Base-by-base conservation (phyloP, 2,888 invertebrate genomes). In the Formica aserva region DNA sequence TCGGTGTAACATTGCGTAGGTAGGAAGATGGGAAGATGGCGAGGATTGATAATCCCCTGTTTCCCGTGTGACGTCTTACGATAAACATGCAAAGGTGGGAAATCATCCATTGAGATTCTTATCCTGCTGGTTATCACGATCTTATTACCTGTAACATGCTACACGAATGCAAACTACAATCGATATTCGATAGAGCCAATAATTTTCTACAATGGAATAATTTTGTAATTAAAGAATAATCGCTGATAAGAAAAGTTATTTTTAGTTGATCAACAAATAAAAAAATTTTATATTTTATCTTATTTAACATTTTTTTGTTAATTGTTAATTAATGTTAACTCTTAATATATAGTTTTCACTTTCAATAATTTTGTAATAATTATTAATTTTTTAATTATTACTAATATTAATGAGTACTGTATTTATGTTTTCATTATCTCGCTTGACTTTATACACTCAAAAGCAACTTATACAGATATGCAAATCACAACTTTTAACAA, bases 81-180 rank as follows among this genome's bases (percentile, higher is more conserved):
- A 80, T 60, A 62, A 67, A 80, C 52, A 52, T 18, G 62, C 66
- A 71, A 65, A 80, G 74, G 63, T 67, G 75, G 76, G 65, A 75
- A 62, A 85, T 82, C 82, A 38, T 71, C 65, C 75, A 41, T 82
- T 69, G 71, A 78, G 83, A 87, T 87, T 85, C 78, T 87, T 87
- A 87, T 87, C 86, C 57, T 18, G 26, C 32, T 2, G 29, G 41
- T 29, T 86, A 77, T 78, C 87, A 69, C 69, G 45, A 77, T 87
- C 62, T 35, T 82, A 85, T 83, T 74, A 77, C 48, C 45, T n/a
- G 32, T 35, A 71, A 71, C 11, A 15, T 29, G 67, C 13, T 22
- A 45, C 22, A 48, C 26, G 18, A 82, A 45, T 66, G 48, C 67
- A 66, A 69, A 29, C 26, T 18, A 13, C 38, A 41, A 82, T 76